Percentiles rank a stretch among this genome's conserved stretches.
phyloP scores from a whole-genome alignment of 2,888 invertebrate species.

The Drosophila barbarae region DNA sequence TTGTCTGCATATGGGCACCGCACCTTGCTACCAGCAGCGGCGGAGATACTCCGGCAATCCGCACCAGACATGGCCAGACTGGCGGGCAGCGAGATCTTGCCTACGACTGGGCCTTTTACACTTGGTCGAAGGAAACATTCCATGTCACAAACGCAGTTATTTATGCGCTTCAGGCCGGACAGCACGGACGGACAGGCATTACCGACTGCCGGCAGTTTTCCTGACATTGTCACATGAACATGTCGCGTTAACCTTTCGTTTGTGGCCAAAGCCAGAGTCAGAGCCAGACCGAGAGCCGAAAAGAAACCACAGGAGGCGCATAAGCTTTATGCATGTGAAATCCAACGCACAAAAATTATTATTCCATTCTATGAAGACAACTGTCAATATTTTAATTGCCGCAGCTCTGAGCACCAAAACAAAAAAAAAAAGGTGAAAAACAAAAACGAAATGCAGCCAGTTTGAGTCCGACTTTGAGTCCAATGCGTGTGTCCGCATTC shows the following conservation, averaged over 20 bases:
- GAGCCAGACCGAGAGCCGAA: conserved; percentile 31
- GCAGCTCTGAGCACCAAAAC: conserved; percentile 26
- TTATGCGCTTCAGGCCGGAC: conserved; percentile 69
- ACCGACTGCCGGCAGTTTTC: conserved; percentile 65
- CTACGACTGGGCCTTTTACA: conserved; percentile 55
- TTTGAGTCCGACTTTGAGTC: conserved; percentile 37
- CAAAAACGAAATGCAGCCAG: conserved; percentile 20
- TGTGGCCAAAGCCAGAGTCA: conserved; percentile 47
- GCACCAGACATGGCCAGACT: conserved; percentile 72
- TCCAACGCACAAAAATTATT: conserved; percentile 61
- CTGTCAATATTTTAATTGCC: conserved; percentile 74
- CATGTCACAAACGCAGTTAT: conserved; percentile 75
- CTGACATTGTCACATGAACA: conserved; percentile 75
- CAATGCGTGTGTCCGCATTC: conserved; percentile 75
- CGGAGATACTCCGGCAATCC: conserved; percentile 53
- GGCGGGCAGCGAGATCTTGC: conserved; percentile 58
- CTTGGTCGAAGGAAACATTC: conserved; percentile 47
- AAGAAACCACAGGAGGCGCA: conserved; percentile 35
- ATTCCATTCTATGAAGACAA: conserved; percentile 66
- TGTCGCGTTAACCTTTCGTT: conserved; percentile 71
- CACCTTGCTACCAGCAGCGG: conserved; percentile 65
- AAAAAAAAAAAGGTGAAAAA: conserved; percentile 25
- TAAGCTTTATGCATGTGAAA: conserved; percentile 48
- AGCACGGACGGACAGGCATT: conserved; percentile 22
- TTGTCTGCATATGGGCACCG: conserved; percentile 72